These are phyloP conservation scores for Muscicapa adusta DNA, from an alignment of 2,113 vertebrate species.

Conservation along the genomic window DNA sequence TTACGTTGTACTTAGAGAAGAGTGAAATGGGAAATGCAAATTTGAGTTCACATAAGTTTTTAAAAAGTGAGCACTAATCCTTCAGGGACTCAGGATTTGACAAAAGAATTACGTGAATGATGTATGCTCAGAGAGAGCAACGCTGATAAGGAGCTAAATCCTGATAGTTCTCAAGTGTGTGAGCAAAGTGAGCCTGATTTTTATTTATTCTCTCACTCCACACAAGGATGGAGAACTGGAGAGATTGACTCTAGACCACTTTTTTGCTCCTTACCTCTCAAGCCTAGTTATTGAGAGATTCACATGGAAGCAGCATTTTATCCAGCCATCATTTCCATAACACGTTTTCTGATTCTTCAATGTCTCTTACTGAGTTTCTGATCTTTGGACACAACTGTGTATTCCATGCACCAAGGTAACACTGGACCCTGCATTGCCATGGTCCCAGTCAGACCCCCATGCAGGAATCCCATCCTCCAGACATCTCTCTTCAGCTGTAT, in stretches of 20 bases:
- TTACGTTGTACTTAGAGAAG: conserved; percentile 3
- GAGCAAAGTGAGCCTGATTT: background rate
- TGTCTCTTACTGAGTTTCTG: background rate
- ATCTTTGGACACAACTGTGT: background rate
- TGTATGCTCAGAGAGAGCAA: background rate
- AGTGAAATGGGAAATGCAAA: conserved; percentile 35
- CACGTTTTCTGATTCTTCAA: background rate
- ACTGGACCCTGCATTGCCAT: background rate
- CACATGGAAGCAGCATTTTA: background rate
- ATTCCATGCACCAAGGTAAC: background rate
- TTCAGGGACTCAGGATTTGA: conserved; percentile 4
- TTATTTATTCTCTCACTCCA: background rate
- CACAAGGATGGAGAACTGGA: background rate
- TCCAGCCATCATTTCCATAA: background rate
- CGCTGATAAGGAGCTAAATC: background rate
- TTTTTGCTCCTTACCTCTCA: background rate
- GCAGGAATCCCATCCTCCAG: fast-evolving
- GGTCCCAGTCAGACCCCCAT: fast-evolving
- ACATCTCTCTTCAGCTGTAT: background rate
- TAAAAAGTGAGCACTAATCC: conserved; percentile 3
- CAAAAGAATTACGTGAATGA: background rate
- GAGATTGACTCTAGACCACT: background rate
- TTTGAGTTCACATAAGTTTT: conserved; percentile 23
- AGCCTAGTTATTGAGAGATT: background rate
- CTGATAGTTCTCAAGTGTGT: background rate